Conservation (phyloP, 1,140 invertebrate genomes). For the Ectropis grisescens region DNA sequence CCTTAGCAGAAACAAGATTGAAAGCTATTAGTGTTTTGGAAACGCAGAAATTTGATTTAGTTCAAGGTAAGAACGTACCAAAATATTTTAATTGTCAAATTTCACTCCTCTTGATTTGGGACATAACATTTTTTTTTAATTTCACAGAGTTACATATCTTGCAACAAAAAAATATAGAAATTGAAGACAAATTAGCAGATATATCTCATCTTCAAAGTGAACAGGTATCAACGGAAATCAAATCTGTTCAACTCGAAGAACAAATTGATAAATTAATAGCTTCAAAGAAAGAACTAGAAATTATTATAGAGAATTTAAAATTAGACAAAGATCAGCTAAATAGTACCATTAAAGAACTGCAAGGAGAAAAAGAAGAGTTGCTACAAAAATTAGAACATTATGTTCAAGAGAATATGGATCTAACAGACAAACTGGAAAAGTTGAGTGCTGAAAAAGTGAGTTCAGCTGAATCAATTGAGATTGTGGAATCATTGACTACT, state of each 20-base stretch:
- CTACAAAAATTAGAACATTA: slow-evolving; percentile 73
- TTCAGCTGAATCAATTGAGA: slow-evolving; percentile 79
- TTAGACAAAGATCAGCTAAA: slow-evolving; percentile 70
- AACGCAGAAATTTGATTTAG: slow-evolving; percentile 76
- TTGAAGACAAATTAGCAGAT: slow-evolving; percentile 73
- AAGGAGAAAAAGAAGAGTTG: slow-evolving; percentile 72
- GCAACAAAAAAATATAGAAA: slow-evolving; percentile 71
- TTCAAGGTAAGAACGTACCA: slow-evolving; percentile 74
- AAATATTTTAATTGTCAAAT: too few relatives aligned
- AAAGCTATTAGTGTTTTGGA: slow-evolving; percentile 74
- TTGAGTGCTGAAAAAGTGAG: slow-evolving; percentile 75
- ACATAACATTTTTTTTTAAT: slow-evolving; percentile 6
- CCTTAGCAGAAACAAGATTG: slow-evolving; percentile 63
- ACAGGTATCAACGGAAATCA: slow-evolving; percentile 77
- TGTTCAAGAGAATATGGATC: slow-evolving; percentile 77
- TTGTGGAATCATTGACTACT: slow-evolving; percentile 75
- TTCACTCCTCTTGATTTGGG: too few relatives aligned
- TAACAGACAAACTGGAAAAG: slow-evolving; percentile 77
- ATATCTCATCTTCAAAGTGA: slow-evolving; percentile 73
- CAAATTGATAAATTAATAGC: slow-evolving; percentile 71
- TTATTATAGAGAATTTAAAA: slow-evolving; percentile 67
- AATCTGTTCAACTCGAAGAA: slow-evolving; percentile 78
- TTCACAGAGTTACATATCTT: slow-evolving; percentile 68
- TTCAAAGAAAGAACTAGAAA: slow-evolving; percentile 65
- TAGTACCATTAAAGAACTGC: slow-evolving; percentile 67